Evolutionary conservation across 2,113 vertebrate species (phyloP).

Genomic region (Acrocephalus kingi): DNA sequence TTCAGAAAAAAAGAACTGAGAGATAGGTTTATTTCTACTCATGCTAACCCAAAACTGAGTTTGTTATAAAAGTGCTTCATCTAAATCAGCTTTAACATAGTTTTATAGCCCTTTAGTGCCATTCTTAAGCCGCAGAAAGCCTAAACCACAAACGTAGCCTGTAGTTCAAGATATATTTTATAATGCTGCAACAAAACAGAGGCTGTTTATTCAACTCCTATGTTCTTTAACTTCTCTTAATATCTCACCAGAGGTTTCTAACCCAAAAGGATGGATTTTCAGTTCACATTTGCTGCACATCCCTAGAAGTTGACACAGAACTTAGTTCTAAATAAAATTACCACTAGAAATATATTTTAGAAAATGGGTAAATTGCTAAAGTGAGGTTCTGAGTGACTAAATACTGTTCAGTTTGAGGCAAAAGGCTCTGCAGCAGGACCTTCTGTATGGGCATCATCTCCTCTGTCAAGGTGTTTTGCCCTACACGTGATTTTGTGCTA

Average conservation of each 20-base stretch:
- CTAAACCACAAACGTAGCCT: neutral
- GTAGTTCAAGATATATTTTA: neutral
- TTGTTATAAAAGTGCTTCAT: neutral
- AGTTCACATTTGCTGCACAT: neutral
- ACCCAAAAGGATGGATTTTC: neutral
- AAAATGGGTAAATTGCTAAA: neutral
- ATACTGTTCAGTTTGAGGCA: neutral
- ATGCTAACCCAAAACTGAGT: neutral
- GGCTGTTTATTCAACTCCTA: neutral
- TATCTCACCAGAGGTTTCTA: neutral
- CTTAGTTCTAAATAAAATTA: neutral
- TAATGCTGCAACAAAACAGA: neutral
- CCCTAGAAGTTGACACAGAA: neutral
- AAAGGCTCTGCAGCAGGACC: neutral
- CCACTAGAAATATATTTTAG: neutral
- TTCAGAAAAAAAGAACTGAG: neutral
- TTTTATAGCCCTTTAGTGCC: neutral
- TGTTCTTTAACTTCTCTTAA: neutral
- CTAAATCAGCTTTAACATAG: neutral
- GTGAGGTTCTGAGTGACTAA: neutral
- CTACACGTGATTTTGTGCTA: neutral
- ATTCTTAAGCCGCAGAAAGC: neutral
- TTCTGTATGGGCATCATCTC: neutral
- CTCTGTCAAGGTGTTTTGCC: neutral
- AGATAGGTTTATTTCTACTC: neutral